Base-by-base conservation (phyloP, 2,113 vertebrate genomes). In the Vulpes vulpes region DNA sequence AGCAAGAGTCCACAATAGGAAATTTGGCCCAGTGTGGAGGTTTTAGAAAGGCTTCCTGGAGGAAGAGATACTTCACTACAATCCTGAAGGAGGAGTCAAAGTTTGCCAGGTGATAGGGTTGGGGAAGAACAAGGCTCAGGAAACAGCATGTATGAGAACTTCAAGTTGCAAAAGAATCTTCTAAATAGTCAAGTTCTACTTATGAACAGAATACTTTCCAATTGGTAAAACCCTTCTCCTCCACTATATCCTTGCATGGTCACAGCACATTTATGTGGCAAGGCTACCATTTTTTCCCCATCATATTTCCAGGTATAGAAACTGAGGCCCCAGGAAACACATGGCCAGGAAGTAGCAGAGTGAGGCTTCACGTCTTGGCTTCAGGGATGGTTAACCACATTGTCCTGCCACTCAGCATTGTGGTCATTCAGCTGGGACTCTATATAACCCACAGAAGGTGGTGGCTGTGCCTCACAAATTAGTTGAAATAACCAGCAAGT, bases 401-500 rank as follows among this genome's bases (percentile, higher is more conserved):
- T 53, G 53, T 30, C 4, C 17, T 17, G 22, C 82, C 5, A 5
- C 19, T n/a, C 9, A 20, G 11, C 67, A 8, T 38, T 3, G 2
- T 2, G 16, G 60, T 17, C 80, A 4, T 0, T 55, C 27, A 49
- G 27, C 30, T 20, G 35, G 35, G 27, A 8, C 49, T 86, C 59
- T 16, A 0, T 3, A 7, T 30, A 8, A 22, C 14, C 17, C 22
- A 4, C 5, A 43, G 38, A 27, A 19, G 23, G 57, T 11, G 16
- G 62, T 2, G 1, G 49, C 22, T 19, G 0, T 11, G 23, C 2
- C 67, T 60, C n/a, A 30, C 4, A 14, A 0, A 20, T 88, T 38
- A 53, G n/a, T 22, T 38, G 65, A 32, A 10, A 53, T 20, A 60
- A n/a, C 83, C 1, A 0, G 4, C 0, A 20, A 4, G n/a, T 73